Conservation (phyloP, 1,140 invertebrate species). For the Tetragonula clypearis region DNA sequence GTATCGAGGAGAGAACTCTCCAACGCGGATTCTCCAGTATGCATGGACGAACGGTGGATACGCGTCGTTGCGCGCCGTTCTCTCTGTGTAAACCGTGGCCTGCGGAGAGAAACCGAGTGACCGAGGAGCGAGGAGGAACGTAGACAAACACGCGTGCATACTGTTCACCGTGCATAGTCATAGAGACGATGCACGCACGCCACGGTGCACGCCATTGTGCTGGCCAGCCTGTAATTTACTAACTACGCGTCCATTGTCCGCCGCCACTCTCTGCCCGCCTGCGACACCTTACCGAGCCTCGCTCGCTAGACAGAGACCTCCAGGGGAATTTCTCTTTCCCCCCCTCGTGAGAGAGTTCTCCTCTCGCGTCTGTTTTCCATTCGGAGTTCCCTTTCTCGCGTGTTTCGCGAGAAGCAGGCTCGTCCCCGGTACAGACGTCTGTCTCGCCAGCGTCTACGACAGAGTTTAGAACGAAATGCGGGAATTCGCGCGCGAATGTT, state of each 20-base stretch:
- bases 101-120: constrained; percentile 1
- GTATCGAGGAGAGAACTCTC: constrained; percentile 51
- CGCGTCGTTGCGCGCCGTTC: constrained; percentile 59
- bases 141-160: constrained; percentile 21
- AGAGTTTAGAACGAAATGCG: too few relatives aligned
- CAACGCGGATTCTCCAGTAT: constrained; percentile 54
- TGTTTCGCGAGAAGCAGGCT: too few relatives aligned
- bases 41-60: constrained; percentile 65
- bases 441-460: too few relatives aligned
- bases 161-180: neutral
- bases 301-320: neutral
- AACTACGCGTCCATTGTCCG: constrained; percentile 72
- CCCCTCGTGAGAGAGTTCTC: neutral
- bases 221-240: constrained; percentile 72
- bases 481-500: too few relatives aligned
- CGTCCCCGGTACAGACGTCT: too few relatives aligned
- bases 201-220: constrained; percentile 63
- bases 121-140: neutral
- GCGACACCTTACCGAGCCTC: constrained; percentile 58
- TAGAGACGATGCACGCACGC: constrained; percentile 35
- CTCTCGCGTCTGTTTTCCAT: neutral
- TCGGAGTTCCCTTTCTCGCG: too few relatives aligned
- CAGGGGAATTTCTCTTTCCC: neutral
- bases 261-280: constrained; percentile 56
- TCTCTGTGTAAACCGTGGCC: constrained; percentile 48